A percentile compares a stretch with the other conserved stretches of the same genome.
Conservation (phyloP, 2,888 invertebrate genomes). For the Ophonus ardosiacus region DNA sequence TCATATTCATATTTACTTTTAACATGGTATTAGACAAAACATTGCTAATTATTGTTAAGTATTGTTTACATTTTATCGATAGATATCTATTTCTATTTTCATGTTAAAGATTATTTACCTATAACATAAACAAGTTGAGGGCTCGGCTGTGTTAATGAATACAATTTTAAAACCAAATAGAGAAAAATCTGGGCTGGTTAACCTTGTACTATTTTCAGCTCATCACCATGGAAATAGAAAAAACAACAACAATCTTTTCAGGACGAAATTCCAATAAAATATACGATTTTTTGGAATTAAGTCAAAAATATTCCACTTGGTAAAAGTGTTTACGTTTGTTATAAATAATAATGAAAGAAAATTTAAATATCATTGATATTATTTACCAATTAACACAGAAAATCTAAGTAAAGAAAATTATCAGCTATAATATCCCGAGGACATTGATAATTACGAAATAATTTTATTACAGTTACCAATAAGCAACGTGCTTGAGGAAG, state of each 20-base stretch:
- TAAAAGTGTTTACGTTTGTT: neutral
- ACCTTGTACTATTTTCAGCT: conserved; percentile 49
- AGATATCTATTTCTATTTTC: conserved; percentile 18
- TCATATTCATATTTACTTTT: conserved; percentile 20
- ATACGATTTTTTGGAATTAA: conserved; percentile 1
- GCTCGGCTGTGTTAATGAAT: conserved; percentile 9
- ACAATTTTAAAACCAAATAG: conserved; percentile 13
- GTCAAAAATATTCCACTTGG: conserved; percentile 3
- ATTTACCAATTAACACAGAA: neutral
- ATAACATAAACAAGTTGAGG: conserved; percentile 15
- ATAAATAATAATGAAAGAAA: neutral
- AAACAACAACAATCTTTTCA: conserved; percentile 14
- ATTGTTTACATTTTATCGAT: conserved; percentile 12
- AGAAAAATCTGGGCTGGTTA: conserved; percentile 23
- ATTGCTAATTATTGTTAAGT: conserved; percentile 8
- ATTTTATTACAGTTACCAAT: too few relatives aligned
- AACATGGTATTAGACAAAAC: conserved; percentile 4
- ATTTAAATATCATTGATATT: neutral
- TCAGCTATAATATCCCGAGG: too few relatives aligned
- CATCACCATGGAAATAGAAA: conserved; percentile 2
- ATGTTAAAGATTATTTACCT: neutral
- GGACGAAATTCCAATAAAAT: conserved; percentile 7
- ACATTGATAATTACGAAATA: too few relatives aligned
- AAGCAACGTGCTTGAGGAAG: too few relatives aligned
- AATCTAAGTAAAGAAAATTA: conserved; percentile 30